phyloP scores from a whole-genome alignment of 2,888 invertebrate genomes.

The Drosophila eohydei region DNA sequence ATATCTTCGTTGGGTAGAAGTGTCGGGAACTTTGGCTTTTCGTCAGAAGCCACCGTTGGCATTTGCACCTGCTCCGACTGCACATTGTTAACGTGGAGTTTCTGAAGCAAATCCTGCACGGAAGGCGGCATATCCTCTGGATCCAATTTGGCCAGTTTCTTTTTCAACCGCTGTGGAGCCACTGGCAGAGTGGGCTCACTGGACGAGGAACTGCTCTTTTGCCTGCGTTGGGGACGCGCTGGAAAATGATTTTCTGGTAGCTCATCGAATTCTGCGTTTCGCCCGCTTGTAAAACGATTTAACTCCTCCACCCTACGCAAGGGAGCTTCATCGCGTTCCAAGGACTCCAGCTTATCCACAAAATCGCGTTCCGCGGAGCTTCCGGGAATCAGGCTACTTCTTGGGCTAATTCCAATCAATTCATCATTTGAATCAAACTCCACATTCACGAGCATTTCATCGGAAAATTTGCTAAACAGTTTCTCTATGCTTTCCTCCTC shows the following conservation, averaged over 20 bases:
- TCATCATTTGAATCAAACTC: slow-evolving; percentile 84
- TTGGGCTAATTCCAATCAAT: slow-evolving; percentile 78
- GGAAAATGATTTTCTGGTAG: slow-evolving; percentile 70
- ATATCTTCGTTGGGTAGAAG: slow-evolving; percentile 50
- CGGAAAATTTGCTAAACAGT: slow-evolving; percentile 81
- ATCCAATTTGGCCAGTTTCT: slow-evolving; percentile 76
- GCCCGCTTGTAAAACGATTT: slow-evolving; percentile 5
- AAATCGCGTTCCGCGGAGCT: slow-evolving; percentile 62
- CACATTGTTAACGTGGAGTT: slow-evolving; percentile 35
- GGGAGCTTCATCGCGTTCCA: slow-evolving; percentile 66
- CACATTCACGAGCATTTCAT: slow-evolving; percentile 83
- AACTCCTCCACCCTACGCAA: not conserved
- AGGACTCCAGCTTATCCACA: slow-evolving; percentile 67
- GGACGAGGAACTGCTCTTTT: slow-evolving; percentile 82
- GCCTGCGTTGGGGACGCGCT: slow-evolving; percentile 71
- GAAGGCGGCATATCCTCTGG: slow-evolving; percentile 83
- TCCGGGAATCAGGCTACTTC: slow-evolving; percentile 32
- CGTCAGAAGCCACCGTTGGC: not conserved
- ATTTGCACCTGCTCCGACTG: not conserved
- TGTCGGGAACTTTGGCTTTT: slow-evolving; percentile 67
- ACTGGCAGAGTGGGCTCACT: slow-evolving; percentile 75
- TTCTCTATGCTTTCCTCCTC: slow-evolving; percentile 84
- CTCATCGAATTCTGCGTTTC: slow-evolving; percentile 37
- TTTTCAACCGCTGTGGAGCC: slow-evolving; percentile 74
- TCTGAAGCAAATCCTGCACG: slow-evolving; percentile 81